Evolutionary conservation across 2,113 vertebrate species (phyloP).

Genomic region (Lophura nycthemera): DNA sequence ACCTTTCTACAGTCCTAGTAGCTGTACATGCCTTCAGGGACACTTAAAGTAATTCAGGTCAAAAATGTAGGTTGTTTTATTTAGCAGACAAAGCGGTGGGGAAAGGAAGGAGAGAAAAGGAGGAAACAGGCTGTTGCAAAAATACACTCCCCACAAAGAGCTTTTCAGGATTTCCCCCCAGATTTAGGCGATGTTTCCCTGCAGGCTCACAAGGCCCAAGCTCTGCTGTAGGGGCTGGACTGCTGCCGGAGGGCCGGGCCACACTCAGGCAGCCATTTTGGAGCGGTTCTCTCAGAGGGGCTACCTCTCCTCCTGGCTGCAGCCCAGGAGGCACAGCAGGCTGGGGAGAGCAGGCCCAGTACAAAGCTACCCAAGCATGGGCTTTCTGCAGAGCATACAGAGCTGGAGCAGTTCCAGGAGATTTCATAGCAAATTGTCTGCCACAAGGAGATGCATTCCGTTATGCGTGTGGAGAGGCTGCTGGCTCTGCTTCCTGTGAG

Average conservation of each 20-base stretch:
- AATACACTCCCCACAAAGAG: not conserved
- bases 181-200: not conserved
- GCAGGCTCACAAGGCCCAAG: not conserved
- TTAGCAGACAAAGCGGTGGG: conserved; percentile 56
- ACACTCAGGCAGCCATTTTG: not conserved
- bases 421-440: not conserved
- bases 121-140: conserved; percentile 30
- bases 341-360: not conserved
- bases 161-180: conserved; percentile 12
- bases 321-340: not conserved
- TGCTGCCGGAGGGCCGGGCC: not conserved
- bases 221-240: not conserved
- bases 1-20: conserved; percentile 37
- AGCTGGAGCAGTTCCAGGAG: not conserved
- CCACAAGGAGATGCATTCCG: not conserved
- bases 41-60: conserved; percentile 67
- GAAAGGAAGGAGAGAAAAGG: not conserved
- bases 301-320: not conserved
- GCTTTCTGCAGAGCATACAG: not conserved
- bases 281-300: not conserved
- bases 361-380: not conserved
- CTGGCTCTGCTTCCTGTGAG: not conserved
- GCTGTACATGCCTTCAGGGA: conserved; percentile 53
- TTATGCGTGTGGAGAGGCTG: not conserved
- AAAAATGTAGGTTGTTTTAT: conserved; percentile 74